Evolutionary conservation across 2,888 invertebrate genomes (phyloP).

Genomic region (Aethes cnicana): DNA sequence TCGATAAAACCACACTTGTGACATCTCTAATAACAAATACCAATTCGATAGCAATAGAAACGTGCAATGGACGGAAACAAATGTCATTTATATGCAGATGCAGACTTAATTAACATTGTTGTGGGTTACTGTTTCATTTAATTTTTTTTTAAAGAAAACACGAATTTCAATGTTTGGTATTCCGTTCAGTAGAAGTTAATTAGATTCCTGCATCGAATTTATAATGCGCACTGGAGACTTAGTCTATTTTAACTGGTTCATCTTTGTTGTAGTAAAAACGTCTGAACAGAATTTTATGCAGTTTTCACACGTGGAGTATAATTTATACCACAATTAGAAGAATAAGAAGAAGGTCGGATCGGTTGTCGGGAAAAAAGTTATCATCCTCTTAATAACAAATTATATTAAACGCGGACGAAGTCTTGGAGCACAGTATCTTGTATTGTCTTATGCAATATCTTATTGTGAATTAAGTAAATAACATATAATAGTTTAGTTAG

Average conservation of each 20-base stretch:
- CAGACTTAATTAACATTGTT: conserved; percentile 30
- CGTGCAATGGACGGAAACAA: conserved; percentile 30
- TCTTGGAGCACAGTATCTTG: too few species aligned
- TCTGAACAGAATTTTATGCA: not conserved
- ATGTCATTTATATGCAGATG: conserved; percentile 31
- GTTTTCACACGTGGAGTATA: too few species aligned
- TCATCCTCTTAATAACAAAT: too few species aligned
- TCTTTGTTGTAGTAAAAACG: not conserved
- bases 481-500: too few species aligned
- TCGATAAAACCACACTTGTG: too few species aligned
- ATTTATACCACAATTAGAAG: too few species aligned
- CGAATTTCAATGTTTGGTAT: conserved; percentile 19
- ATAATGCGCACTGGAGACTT: not conserved
- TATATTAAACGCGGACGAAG: too few species aligned
- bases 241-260: not conserved
- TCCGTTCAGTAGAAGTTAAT: conserved; percentile 12
- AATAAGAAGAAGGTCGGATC: too few species aligned
- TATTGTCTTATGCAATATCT: too few species aligned
- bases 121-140: conserved; percentile 24
- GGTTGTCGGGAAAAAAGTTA: too few species aligned
- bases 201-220: conserved; percentile 7
- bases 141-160: conserved; percentile 4
- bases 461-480: too few species aligned
- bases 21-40: conserved; percentile 46
- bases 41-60: conserved; percentile 35